Conservation (phyloP, 1,140 invertebrate genomes). For the Cyclina sinensis region DNA sequence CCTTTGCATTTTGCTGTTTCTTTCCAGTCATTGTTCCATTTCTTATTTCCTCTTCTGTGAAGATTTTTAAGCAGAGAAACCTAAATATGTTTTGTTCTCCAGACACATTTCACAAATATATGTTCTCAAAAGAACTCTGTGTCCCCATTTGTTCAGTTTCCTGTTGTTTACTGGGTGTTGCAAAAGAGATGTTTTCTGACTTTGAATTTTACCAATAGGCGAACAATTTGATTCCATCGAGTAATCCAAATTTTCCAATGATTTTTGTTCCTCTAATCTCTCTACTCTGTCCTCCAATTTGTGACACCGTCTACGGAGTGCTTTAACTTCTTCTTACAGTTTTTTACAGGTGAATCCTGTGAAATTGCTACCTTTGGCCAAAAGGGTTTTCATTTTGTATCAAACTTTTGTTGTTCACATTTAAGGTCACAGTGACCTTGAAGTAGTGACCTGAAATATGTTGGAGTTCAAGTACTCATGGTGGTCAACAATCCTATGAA, state of each 20-base stretch:
- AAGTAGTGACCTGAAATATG: too few species aligned
- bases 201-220: conserved; percentile 27
- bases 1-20: conserved; percentile 33
- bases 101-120: conserved; percentile 42
- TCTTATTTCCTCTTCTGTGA: conserved; percentile 40
- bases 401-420: too few species aligned
- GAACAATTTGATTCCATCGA: conserved; percentile 33
- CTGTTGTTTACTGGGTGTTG: conserved; percentile 44
- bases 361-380: too few species aligned
- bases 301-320: conserved; percentile 24
- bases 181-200: conserved; percentile 43
- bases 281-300: conserved; percentile 37
- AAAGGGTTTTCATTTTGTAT: too few species aligned
- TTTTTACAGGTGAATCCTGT: too few species aligned
- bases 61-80: conserved; percentile 35
- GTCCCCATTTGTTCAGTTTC: conserved; percentile 36
- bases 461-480: too few species aligned
- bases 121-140: conserved; percentile 34
- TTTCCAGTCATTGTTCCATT: conserved; percentile 23
- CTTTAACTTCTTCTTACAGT: too few species aligned
- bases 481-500: too few species aligned
- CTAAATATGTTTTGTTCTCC: conserved; percentile 44
- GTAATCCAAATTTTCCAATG: conserved; percentile 45
- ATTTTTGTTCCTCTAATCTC: conserved; percentile 40
- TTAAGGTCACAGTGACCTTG: too few species aligned